Evolutionary conservation across 2,888 invertebrate species (phyloP).

Genomic region (Chromoteleia sp.): DNA sequence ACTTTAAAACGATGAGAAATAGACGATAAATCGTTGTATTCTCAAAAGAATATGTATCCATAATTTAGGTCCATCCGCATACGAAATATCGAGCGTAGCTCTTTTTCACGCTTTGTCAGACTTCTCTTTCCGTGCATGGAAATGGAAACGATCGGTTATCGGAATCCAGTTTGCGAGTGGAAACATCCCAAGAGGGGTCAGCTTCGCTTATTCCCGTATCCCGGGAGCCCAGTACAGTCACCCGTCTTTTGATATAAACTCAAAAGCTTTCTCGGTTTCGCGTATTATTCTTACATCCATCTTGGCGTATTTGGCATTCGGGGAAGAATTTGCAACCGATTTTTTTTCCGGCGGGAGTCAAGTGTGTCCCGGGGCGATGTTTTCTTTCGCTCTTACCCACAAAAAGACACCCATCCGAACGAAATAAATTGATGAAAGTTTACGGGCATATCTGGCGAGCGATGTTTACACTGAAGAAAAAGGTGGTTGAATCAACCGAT

Average conservation of each 20-base stretch:
- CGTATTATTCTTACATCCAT: conserved; percentile 80
- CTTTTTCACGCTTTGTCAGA: conserved; percentile 58
- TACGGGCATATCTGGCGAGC: conserved; percentile 13
- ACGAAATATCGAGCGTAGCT: conserved; percentile 13
- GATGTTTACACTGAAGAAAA: no score
- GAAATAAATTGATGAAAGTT: conserved; percentile 53
- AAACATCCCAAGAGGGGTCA: conserved; percentile 82
- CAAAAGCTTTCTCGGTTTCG: conserved; percentile 79
- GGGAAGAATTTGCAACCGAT: conserved; percentile 57
- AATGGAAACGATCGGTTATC: conserved; percentile 82
- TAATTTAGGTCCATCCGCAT: conserved; percentile 30
- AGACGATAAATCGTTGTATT: conserved; percentile 3
- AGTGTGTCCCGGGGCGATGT: conserved; percentile 45
- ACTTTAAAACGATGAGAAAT: neutral
- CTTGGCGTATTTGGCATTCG: conserved; percentile 61
- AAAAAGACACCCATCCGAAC: conserved; percentile 12
- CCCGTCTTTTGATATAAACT: conserved; percentile 73
- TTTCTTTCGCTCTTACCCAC: conserved; percentile 29
- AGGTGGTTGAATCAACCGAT: no score
- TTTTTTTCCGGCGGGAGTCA: conserved; percentile 40
- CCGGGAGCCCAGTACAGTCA: conserved; percentile 54
- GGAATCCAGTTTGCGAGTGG: conserved; percentile 83
- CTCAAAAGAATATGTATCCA: conserved; percentile 15
- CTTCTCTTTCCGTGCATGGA: conserved; percentile 78
- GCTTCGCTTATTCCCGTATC: conserved; percentile 71